Conservation (phyloP, 1,140 invertebrate genomes). For the Penaeus chinensis region DNA sequence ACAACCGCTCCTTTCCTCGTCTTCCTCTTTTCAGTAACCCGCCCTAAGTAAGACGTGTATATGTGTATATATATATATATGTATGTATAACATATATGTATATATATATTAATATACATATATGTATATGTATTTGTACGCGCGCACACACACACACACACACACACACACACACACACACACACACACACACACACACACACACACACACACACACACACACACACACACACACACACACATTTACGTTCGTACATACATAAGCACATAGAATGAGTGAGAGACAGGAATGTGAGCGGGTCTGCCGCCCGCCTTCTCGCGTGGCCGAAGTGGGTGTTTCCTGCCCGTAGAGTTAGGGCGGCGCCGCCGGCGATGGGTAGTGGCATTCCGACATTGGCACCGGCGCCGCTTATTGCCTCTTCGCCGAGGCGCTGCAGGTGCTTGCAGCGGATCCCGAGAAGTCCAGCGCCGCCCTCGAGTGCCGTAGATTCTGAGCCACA, state of each 20-base stretch:
- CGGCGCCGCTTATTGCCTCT: too few relatives aligned
- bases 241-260: not conserved
- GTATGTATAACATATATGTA: slow-evolving; percentile 1
- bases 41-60: not conserved
- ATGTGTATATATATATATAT: not conserved
- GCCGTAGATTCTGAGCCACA: too few relatives aligned
- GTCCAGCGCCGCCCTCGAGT: too few relatives aligned
- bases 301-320: not conserved
- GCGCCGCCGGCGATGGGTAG: too few relatives aligned
- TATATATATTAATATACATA: not conserved
- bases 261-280: slow-evolving; percentile 1
- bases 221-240: slow-evolving; percentile 11
- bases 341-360: too few relatives aligned
- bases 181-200: too few relatives aligned
- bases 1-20: not conserved
- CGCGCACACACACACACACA: too few relatives aligned
- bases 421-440: too few relatives aligned
- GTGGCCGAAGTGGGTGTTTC: not conserved
- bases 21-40: not conserved
- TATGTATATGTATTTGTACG: too few relatives aligned
- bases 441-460: too few relatives aligned
- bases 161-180: too few relatives aligned
- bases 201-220: not conserved
- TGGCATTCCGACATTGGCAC: too few relatives aligned
- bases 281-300: not conserved